These are phyloP conservation scores for Petrosia ficiformis DNA, from an alignment of 37 sponge, comb jelly and placozoan species.

Conservation along the genomic window DNA sequence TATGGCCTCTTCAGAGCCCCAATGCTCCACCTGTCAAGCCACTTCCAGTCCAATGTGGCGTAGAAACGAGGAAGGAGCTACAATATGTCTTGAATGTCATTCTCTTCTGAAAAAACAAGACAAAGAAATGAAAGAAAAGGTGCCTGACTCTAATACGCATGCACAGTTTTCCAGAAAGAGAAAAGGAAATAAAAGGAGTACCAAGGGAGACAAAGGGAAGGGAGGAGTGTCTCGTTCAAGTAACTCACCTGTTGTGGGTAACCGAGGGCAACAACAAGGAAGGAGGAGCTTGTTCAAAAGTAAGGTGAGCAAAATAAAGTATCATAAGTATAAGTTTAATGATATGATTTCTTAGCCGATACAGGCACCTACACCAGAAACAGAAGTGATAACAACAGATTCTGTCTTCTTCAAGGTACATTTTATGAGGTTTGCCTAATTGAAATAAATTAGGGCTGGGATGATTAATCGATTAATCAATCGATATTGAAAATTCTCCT, in stretches of 20 bases:
- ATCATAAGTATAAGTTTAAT: too few relatives aligned
- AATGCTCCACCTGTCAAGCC: slow-evolving; percentile 7
- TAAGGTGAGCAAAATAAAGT: too few relatives aligned
- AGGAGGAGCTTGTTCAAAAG: neutral
- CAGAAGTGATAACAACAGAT: slow-evolving; percentile 31
- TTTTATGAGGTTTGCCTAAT: too few relatives aligned
- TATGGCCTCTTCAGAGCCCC: too few relatives aligned
- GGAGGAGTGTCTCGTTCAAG: slow-evolving; percentile 1
- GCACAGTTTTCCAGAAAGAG: neutral
- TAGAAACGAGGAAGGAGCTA: slow-evolving; percentile 19
- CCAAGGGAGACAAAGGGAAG: neutral
- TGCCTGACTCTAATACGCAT: neutral
- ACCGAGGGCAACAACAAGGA: neutral
- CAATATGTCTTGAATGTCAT: slow-evolving; percentile 48
- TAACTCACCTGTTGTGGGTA: neutral
- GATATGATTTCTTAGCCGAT: slow-evolving; percentile 15
- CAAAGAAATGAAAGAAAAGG: slow-evolving; percentile 3
- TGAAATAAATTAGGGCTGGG: too few relatives aligned
- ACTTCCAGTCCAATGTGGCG: slow-evolving; percentile 56
- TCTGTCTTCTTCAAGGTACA: slow-evolving; percentile 47
- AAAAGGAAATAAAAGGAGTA: neutral
- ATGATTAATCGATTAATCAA: too few relatives aligned
- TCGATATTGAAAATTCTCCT: too few relatives aligned
- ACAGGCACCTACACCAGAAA: slow-evolving; percentile 15
- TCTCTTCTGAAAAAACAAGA: neutral